Evolutionary conservation across 2,797 vertebrate genomes (phyloP).

Genomic region (Phalloptychus januarius): DNA sequence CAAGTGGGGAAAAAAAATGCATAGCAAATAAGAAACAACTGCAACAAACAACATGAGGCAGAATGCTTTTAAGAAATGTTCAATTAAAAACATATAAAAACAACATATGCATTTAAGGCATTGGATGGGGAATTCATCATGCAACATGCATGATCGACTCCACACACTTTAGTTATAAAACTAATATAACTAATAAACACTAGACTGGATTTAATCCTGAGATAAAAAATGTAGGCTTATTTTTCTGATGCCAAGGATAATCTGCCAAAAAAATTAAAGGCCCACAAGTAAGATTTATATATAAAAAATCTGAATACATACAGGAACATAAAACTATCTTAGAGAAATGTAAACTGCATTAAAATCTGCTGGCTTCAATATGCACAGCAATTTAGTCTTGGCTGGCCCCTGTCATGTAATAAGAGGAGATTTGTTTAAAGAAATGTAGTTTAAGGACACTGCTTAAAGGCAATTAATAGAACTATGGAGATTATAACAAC

Average conservation of each 20-base stretch:
- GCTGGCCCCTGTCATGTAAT: constrained; percentile 17
- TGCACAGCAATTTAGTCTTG: neutral
- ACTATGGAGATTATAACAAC: neutral
- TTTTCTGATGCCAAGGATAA: constrained; percentile 12
- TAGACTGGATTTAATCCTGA: constrained; percentile 49
- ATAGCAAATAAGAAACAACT: constrained; percentile 23
- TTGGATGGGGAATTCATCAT: constrained; percentile 31
- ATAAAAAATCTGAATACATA: constrained; percentile 7
- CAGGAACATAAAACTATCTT: neutral
- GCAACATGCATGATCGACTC: constrained; percentile 19
- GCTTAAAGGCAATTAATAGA: constrained; percentile 11
- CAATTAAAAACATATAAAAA: constrained; percentile 62
- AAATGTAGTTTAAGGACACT: constrained; percentile 7
- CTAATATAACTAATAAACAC: constrained; percentile 14
- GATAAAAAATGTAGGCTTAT: constrained; percentile 19
- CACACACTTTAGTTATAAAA: neutral
- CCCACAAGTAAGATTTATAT: neutral
- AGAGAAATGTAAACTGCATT: neutral
- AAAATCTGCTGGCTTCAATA: neutral
- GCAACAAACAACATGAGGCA: constrained; percentile 30
- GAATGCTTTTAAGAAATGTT: constrained; percentile 26
- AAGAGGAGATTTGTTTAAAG: neutral
- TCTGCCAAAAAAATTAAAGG: constrained; percentile 8
- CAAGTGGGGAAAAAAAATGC: constrained; percentile 26
- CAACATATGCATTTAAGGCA: constrained; percentile 68